Base-by-base conservation (phyloP, 2,797 vertebrate genomes). In the Myotis vivesi region DNA sequence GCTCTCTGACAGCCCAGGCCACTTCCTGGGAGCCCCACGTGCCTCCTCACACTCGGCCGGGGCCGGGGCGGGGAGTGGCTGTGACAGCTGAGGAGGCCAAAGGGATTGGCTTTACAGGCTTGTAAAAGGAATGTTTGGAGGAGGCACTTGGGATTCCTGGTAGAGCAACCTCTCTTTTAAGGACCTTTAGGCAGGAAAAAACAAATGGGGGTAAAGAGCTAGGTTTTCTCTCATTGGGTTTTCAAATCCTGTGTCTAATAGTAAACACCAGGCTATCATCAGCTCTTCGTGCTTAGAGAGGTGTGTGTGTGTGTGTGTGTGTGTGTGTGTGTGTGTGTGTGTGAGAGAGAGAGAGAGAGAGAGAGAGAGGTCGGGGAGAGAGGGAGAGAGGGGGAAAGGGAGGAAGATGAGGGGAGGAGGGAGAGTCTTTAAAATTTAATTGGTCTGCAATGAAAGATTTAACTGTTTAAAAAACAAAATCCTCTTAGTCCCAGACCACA, bases 391-490 rank as follows among this genome's bases (percentile, higher is more conserved):
- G 30, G 46, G 23, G 55, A 5, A 25, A 6, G 64, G 4, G 64
- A 10, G 5, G 44, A 16, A n/a, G 3, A 75, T 17, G 46, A 6
- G 22, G 28, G 64, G 36, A 36, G 44, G 36, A 33, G 49, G n/a
- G 46, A 62, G n/a, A 84, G 83, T 85, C 93, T 97, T 97, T 95
- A 97, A 92, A 96, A 77, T 97, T 97, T 97, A 97, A 97, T 95
- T 96, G 95, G 92, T 95, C 95, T 96, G 81, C 97, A 95, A 16
- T 97, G 95, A 97, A 97, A 96, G 95, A 97, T 96, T 96, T 96
- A 95, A 96, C 87, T 96, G 93, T 96, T 96, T 96, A 91, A 87
- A 96, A 96, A 97, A 91, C 95, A 97, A 96, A 96, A 46, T 25
- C 5, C 36, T 81, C 89, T 97, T 89, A 85, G 96, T 97, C 96